Conservation (phyloP, 1,140 invertebrate genomes). For the Pseudachorutes palmiensis region DNA sequence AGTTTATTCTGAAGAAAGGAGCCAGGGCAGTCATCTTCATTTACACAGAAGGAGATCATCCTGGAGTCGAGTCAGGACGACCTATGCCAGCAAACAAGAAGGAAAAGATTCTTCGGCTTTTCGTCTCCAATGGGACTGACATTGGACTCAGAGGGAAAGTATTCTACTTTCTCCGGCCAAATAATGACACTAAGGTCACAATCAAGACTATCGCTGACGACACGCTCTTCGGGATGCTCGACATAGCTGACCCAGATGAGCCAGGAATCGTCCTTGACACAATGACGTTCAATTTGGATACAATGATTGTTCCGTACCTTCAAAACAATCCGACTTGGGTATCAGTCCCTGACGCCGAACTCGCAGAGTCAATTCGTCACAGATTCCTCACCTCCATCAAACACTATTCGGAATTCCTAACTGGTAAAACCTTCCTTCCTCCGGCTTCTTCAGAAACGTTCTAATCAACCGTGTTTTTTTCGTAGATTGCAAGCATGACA, state of each 20-base stretch:
- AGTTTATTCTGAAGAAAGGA: conserved; percentile 47
- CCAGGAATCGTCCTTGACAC: conserved; percentile 29
- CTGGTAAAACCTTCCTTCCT: conserved; percentile 13
- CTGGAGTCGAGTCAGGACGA: conserved; percentile 48
- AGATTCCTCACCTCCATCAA: conserved; percentile 33
- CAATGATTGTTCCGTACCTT: conserved; percentile 22
- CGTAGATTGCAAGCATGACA: conserved; percentile 33
- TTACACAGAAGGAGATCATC: conserved; percentile 47
- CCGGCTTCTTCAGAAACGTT: background rate
- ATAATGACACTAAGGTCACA: conserved; percentile 45
- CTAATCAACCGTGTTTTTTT: background rate
- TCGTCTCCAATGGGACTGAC: conserved; percentile 46
- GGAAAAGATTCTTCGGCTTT: conserved; percentile 45
- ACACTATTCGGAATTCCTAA: conserved; percentile 31
- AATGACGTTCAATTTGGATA: conserved; percentile 14
- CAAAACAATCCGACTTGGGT: conserved; percentile 24
- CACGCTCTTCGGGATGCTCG: conserved; percentile 25
- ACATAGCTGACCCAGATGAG: conserved; percentile 22
- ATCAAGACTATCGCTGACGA: conserved; percentile 47
- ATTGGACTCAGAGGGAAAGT: conserved; percentile 47
- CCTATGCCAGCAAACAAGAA: conserved; percentile 42
- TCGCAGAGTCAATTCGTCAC: conserved; percentile 25
- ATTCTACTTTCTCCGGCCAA: conserved; percentile 49
- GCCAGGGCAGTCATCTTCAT: conserved; percentile 47
- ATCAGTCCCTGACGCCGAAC: conserved; percentile 24